phyloP scores from a whole-genome alignment of 2,113 vertebrate species.

The Passer montanus region DNA sequence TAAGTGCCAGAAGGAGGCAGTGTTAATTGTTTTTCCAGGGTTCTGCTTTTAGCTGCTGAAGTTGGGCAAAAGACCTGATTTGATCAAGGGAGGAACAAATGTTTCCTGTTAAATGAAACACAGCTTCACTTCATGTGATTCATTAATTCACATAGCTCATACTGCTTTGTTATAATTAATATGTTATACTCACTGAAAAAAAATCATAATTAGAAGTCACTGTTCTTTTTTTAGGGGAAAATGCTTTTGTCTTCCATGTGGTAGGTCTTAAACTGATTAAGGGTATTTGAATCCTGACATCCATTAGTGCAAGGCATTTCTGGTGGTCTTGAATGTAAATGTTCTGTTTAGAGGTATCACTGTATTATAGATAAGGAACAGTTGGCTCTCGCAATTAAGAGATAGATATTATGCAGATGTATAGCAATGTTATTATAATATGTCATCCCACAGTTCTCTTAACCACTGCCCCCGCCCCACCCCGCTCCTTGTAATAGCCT shows the following conservation, averaged over 20 bases:
- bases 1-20: neutral
- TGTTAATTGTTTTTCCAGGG: neutral
- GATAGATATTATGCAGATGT: too few species aligned
- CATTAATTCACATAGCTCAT: neutral
- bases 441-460: too few species aligned
- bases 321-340: neutral
- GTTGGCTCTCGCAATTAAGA: too few species aligned
- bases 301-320: neutral
- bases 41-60: neutral
- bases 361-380: too few species aligned
- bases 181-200: neutral
- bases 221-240: neutral
- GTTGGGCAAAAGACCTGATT: neutral
- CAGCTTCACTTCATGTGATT: neutral
- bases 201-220: neutral
- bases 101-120: neutral
- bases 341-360: neutral
- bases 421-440: too few species aligned
- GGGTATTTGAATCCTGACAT: neutral
- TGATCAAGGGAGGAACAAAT: neutral
- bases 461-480: too few species aligned
- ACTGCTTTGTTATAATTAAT: neutral
- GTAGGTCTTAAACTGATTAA: neutral
- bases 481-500: too few species aligned
- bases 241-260: neutral